These are phyloP conservation scores for Podarcis lilfordi DNA, from an alignment of 2,797 vertebrate species.

Conservation along the genomic window DNA sequence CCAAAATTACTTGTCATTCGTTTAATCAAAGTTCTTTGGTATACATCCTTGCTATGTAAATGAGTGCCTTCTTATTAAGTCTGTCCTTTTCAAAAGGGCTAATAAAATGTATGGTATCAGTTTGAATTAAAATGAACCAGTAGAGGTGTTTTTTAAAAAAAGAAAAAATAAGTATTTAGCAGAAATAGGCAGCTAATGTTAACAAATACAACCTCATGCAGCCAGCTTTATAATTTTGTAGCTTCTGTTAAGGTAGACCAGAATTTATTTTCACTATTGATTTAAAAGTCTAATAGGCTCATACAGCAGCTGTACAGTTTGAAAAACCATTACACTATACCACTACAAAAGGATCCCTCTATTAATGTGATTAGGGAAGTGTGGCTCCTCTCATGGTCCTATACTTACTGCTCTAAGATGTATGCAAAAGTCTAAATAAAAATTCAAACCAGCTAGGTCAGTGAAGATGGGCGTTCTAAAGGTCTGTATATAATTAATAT, in stretches of 20 bases:
- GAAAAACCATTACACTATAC: constrained; percentile 55
- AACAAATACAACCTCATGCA: constrained; percentile 43
- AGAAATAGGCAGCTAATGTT: constrained; percentile 53
- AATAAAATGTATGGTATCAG: constrained; percentile 28
- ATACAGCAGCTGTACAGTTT: constrained; percentile 44
- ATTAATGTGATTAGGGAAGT: constrained; percentile 43
- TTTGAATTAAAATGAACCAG: constrained; percentile 40
- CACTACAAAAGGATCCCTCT: constrained; percentile 49
- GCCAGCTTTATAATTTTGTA: constrained; percentile 52
- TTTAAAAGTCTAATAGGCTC: constrained; percentile 40
- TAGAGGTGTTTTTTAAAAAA: neutral
- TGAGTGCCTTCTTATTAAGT: constrained; percentile 62
- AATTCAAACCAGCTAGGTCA: neutral
- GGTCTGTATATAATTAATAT: constrained; percentile 37
- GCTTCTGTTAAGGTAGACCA: constrained; percentile 53
- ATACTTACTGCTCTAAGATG: neutral
- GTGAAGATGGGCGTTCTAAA: constrained; percentile 48
- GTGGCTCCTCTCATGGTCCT: constrained; percentile 42
- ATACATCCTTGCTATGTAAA: neutral
- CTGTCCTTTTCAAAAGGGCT: constrained; percentile 42
- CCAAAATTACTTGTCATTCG: neutral
- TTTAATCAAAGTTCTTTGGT: neutral
- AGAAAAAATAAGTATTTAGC: constrained; percentile 36
- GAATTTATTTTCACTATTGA: constrained; percentile 41
- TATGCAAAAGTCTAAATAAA: neutral